Evolutionary conservation across 2,888 invertebrate genomes (phyloP).

Genomic region (Coremacera marginata): DNA sequence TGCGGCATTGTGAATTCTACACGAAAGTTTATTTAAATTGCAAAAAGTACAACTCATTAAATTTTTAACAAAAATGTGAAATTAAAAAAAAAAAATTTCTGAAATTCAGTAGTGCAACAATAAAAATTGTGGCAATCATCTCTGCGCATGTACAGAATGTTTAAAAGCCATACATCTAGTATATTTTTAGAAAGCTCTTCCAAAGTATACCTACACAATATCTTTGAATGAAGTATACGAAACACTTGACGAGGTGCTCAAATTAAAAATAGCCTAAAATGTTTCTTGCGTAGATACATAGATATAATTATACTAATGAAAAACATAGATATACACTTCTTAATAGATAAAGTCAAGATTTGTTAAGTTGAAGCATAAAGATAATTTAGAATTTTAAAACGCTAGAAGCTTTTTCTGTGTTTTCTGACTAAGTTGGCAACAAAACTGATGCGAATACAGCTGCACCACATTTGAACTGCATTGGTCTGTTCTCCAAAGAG

Average conservation of each 20-base stretch:
- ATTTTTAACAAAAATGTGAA: background rate
- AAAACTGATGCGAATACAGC: too few species aligned
- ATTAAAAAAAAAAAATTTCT: background rate
- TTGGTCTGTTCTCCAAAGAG: background rate
- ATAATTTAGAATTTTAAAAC: too few species aligned
- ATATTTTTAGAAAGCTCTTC: conserved; percentile 12
- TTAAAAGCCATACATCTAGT: background rate
- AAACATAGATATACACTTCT: background rate
- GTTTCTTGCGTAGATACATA: background rate
- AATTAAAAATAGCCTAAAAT: conserved; percentile 23
- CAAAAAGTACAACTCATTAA: too few species aligned
- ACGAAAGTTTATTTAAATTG: too few species aligned
- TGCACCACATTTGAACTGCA: background rate
- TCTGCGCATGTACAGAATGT: conserved; percentile 7
- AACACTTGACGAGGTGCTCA: conserved; percentile 16
- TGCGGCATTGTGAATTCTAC: too few species aligned
- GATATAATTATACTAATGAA: too few species aligned
- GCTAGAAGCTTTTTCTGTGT: too few species aligned
- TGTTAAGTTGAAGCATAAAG: too few species aligned
- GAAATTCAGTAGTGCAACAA: too few species aligned
- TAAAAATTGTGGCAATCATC: too few species aligned
- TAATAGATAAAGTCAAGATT: background rate
- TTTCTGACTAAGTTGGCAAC: too few species aligned
- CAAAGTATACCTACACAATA: background rate
- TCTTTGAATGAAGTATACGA: background rate